These are phyloP conservation scores for Aricia artaxerxes DNA, from an alignment of 2,888 invertebrate species.

Conservation along the genomic window DNA sequence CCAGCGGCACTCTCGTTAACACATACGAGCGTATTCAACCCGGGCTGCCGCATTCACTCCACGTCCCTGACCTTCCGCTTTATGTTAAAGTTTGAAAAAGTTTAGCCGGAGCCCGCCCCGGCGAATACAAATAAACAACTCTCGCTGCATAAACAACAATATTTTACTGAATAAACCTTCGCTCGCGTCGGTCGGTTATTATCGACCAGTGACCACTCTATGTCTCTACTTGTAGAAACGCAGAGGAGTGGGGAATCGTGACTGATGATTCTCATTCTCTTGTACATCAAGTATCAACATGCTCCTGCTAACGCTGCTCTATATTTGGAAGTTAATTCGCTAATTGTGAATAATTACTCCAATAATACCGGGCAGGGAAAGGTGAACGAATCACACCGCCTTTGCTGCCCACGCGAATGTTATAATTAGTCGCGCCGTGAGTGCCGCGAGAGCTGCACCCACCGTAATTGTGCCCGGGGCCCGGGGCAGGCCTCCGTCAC, in stretches of 20 bases:
- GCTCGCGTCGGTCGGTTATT: not conserved
- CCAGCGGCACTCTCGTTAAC: not conserved
- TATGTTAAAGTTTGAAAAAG: not conserved
- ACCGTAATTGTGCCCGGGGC: not conserved
- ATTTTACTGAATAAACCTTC: not conserved
- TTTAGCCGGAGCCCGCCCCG: not conserved
- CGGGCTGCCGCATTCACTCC: not conserved
- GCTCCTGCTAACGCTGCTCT: not conserved
- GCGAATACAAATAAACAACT: conserved; percentile 2
- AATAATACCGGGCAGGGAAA: not conserved
- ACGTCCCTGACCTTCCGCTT: conserved; percentile 8
- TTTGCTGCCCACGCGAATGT: conserved; percentile 5
- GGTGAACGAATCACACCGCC: not conserved
- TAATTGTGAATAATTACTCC: conserved; percentile 1
- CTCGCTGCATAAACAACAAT: not conserved
- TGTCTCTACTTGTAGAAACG: not conserved
- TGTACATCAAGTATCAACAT: no score
- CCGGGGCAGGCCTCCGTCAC: no score
- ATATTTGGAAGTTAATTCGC: not conserved
- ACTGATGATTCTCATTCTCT: not conserved
- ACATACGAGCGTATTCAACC: not conserved
- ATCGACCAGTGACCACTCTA: not conserved
- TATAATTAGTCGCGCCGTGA: conserved; percentile 1
- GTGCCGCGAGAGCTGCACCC: not conserved
- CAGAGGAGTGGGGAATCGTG: no score